These are phyloP conservation scores for Volucella bombylans DNA, from an alignment of 2,888 invertebrate species.

Conservation along the genomic window DNA sequence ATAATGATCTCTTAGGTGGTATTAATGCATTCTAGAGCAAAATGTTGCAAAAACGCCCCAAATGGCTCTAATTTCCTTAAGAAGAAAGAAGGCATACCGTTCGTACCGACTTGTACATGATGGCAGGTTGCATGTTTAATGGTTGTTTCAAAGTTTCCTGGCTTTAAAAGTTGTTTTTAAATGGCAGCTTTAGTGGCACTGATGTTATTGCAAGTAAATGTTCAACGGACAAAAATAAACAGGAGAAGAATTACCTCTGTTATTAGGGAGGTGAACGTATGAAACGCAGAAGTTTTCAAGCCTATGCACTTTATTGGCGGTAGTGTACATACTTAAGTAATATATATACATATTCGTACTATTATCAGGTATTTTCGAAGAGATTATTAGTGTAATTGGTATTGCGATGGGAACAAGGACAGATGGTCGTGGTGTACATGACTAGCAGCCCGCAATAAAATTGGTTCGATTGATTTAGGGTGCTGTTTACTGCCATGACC, in stretches of 20 bases:
- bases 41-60: background rate
- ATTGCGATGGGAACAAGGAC: background rate
- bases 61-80: background rate
- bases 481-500: too few species aligned
- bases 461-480: background rate
- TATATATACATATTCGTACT: too few species aligned
- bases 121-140: constrained; percentile 17
- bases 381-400: background rate
- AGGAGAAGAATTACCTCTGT: background rate
- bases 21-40: background rate
- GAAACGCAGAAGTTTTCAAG: background rate
- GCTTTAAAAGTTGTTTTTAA: background rate
- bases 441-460: background rate
- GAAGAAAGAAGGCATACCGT: background rate
- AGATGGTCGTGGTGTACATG: constrained; percentile 2
- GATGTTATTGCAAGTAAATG: constrained; percentile 10
- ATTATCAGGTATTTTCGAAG: background rate
- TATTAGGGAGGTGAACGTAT: background rate
- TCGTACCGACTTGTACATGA: too few species aligned
- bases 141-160: background rate
- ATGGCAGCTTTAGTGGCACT: background rate
- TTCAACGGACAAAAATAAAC: background rate
- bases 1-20: background rate
- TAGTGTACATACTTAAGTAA: too few species aligned
- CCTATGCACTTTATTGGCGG: constrained; percentile 1